A percentile compares a stretch with the other conserved stretches of the same genome.
Conservation (phyloP, 2,797 vertebrate genomes). For the Neostethus bicornis region DNA sequence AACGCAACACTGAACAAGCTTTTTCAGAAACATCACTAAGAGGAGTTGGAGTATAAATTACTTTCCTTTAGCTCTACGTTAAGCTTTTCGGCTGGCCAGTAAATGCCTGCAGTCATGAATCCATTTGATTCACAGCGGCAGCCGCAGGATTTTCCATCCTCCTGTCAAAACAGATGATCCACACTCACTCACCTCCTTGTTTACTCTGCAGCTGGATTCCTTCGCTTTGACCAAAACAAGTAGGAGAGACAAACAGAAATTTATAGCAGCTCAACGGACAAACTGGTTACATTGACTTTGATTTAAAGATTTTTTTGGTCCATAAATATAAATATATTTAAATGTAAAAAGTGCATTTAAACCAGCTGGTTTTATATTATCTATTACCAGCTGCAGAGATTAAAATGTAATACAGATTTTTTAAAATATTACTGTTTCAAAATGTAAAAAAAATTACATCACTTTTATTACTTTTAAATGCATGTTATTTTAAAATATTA, state of each 20-base stretch:
- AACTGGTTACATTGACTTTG: slow-evolving; percentile 7
- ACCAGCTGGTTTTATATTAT: too few relatives aligned
- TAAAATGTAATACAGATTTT: too few relatives aligned
- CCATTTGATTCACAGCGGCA: slow-evolving; percentile 48
- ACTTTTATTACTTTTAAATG: too few relatives aligned
- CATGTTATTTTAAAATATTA: too few relatives aligned
- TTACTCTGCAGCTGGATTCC: slow-evolving; percentile 54
- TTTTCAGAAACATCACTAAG: not conserved
- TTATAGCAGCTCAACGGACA: slow-evolving; percentile 12
- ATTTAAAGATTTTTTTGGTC: slow-evolving; percentile 7
- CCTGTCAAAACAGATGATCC: slow-evolving; percentile 53
- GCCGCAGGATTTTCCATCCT: slow-evolving; percentile 62
- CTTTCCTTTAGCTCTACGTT: slow-evolving; percentile 44
- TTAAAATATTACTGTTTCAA: too few relatives aligned
- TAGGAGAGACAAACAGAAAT: slow-evolving; percentile 24
- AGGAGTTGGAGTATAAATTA: not conserved
- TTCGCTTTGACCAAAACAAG: slow-evolving; percentile 24
- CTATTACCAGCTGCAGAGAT: too few relatives aligned
- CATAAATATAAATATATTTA: too few relatives aligned
- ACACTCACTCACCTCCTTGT: slow-evolving; percentile 48
- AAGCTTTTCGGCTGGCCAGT: slow-evolving; percentile 17
- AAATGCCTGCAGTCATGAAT: slow-evolving; percentile 66
- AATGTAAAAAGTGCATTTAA: too few relatives aligned
- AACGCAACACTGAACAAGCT: not conserved
- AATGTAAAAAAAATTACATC: too few relatives aligned